Percentiles rank a stretch among this genome's conserved stretches.
phyloP scores from a whole-genome alignment of 2,888 invertebrate species.

The Eudasyphora cyanicolor region DNA sequence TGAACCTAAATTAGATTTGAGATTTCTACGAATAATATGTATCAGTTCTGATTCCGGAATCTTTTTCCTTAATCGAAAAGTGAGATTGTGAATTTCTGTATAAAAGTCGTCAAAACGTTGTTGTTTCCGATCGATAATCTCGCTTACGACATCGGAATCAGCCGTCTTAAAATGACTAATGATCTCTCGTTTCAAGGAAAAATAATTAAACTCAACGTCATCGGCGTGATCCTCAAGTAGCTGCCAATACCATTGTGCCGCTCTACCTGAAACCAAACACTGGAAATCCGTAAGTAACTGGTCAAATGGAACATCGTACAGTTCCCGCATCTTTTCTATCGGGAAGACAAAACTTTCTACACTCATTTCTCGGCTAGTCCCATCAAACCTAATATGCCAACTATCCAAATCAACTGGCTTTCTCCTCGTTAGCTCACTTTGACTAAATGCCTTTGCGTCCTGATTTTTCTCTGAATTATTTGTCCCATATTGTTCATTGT shows the following conservation, averaged over 20 bases:
- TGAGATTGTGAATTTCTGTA: too few species aligned
- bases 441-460: background rate
- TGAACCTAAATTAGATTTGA: background rate
- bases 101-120: background rate
- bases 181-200: background rate
- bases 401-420: background rate
- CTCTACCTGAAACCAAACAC: slow-evolving; percentile 21
- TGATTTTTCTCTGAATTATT: background rate
- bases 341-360: background rate
- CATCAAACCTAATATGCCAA: too few species aligned
- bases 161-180: slow-evolving; percentile 8
- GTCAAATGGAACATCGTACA: slow-evolving; percentile 1
- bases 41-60: background rate
- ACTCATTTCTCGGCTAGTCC: background rate
- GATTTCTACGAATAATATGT: background rate
- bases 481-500: background rate
- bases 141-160: slow-evolving; percentile 33
- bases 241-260: background rate
- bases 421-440: background rate
- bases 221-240: slow-evolving; percentile 23
- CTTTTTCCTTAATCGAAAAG: background rate
- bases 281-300: slow-evolving; percentile 43
- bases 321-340: background rate
- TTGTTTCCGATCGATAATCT: slow-evolving; percentile 16
- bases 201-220: slow-evolving; percentile 29